A percentile compares a stretch with the other conserved stretches of the same genome.
Conservation (phyloP, 2,797 vertebrate genomes). For the Sebastes goodei region DNA sequence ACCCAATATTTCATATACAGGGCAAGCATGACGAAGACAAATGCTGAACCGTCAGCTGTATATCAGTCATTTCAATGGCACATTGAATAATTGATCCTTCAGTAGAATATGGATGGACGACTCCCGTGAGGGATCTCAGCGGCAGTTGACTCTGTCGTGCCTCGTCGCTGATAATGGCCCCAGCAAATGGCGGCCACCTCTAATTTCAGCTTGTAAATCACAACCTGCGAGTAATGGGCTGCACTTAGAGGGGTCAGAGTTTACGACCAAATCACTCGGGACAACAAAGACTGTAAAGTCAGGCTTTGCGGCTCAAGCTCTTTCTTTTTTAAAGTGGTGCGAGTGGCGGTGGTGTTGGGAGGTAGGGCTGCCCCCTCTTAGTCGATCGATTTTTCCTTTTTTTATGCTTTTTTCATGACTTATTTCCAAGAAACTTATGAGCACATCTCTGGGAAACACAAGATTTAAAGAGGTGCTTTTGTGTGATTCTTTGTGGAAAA, state of each 20-base stretch:
- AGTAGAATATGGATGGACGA: slow-evolving; percentile 31
- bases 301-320: background rate
- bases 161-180: slow-evolving; percentile 28
- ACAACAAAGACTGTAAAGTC: slow-evolving; percentile 54
- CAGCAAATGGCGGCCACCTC: slow-evolving; percentile 35
- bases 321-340: slow-evolving; percentile 8
- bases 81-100: slow-evolving; percentile 54
- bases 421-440: too few species aligned
- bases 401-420: too few species aligned
- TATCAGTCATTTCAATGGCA: slow-evolving; percentile 43
- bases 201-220: slow-evolving; percentile 70
- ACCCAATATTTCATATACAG: slow-evolving; percentile 8
- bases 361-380: background rate
- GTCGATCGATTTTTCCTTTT: too few species aligned
- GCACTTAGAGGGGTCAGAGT: slow-evolving; percentile 66
- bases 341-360: background rate
- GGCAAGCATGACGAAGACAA: slow-evolving; percentile 30
- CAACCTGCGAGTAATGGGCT: slow-evolving; percentile 58
- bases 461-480: too few species aligned
- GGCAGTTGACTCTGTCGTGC: slow-evolving; percentile 32
- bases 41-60: slow-evolving; percentile 1
- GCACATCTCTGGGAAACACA: too few species aligned
- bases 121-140: slow-evolving; percentile 29
- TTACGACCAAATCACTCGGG: slow-evolving; percentile 57
- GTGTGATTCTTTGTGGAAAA: too few species aligned